Base-by-base conservation (phyloP, 1,140 invertebrate species). In the Drosophila triauraria region DNA sequence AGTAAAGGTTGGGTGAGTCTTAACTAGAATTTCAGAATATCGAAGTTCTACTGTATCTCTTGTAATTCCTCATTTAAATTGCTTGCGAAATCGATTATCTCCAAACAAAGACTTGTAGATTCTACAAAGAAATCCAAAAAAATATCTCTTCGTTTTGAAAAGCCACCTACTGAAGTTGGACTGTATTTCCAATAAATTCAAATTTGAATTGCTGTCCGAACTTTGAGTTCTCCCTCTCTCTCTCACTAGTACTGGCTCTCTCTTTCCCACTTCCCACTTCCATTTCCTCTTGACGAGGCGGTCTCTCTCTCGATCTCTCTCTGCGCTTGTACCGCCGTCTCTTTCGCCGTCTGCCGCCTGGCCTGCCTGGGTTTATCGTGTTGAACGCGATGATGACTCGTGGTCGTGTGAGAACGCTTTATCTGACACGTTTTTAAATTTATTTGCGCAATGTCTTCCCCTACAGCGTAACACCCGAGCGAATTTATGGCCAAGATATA, bases 361-460 rank as follows among this genome's bases (percentile, higher is more conserved):
- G 27, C 51, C 51, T 13, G 51, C 60, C 15, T 75, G 53, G 68
- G 40, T 64, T 47, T 69, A 32, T 67, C 43, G 47, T 64, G 72
- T 13, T 35, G 51, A 23, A 64, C 13, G 70, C 51, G 56, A 77
- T 77, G 71, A 65, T 77, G 71, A 65, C 74, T 77, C 57, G 74
- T 59, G 64, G 75, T 78, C 75, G 75, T 78, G 75, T 78, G 75
- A 78, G 61, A 78, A 82, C 80, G 80, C 80, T 82, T 77, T 81
- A 84, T 77, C 76, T 75, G 80, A 80, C 84, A 90, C 85, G 84
- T 87, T 87, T 88, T 80, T 74, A 78, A 67, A 74, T 88, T 87
- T 87, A 74, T 87, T 78, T 84, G 80, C 80, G 62, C 65, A 80
- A 79, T 72, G 32, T 70, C 74, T 76, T 76, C 57, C 62, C 60